A percentile compares a stretch with the other conserved stretches of the same genome.
Conservation (phyloP, 2,113 vertebrate species). For the Brevimyrus niger region DNA sequence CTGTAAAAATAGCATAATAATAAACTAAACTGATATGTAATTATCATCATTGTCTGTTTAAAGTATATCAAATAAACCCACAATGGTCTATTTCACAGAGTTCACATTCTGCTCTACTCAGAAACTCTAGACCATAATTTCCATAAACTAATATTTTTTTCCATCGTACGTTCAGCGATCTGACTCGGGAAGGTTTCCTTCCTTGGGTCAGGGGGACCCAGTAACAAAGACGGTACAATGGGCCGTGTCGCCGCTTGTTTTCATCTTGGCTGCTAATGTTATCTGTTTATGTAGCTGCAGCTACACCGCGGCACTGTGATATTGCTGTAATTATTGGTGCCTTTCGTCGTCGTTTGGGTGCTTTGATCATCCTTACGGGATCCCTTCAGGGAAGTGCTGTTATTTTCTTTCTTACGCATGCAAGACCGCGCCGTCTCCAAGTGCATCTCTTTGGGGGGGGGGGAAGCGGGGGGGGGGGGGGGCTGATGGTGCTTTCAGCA, state of each 20-base stretch:
- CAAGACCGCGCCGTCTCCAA: background rate
- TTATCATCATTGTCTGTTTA: background rate
- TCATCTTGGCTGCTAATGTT: background rate
- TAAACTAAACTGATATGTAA: background rate
- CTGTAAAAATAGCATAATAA: background rate
- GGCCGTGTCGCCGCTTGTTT: background rate
- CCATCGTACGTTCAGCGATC: background rate
- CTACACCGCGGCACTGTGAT: too few relatives aligned
- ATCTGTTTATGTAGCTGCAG: background rate
- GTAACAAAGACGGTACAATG: background rate
- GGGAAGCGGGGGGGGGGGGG: background rate
- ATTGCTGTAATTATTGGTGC: background rate
- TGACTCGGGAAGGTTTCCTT: background rate
- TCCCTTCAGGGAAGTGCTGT: constrained; percentile 8
- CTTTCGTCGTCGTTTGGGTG: background rate
- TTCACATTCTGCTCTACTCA: background rate
- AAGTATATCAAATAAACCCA: background rate
- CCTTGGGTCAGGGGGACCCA: background rate
- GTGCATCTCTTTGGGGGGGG: constrained; percentile 4
- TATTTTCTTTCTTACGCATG: background rate
- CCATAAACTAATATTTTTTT: background rate
- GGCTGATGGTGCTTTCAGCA: constrained; percentile 10
- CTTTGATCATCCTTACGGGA: constrained; percentile 8
- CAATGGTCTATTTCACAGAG: background rate
- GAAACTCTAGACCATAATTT: background rate